These are phyloP conservation scores for Scaptomyza tumidula DNA, from an alignment of 2,888 invertebrate species.

Conservation along the genomic window DNA sequence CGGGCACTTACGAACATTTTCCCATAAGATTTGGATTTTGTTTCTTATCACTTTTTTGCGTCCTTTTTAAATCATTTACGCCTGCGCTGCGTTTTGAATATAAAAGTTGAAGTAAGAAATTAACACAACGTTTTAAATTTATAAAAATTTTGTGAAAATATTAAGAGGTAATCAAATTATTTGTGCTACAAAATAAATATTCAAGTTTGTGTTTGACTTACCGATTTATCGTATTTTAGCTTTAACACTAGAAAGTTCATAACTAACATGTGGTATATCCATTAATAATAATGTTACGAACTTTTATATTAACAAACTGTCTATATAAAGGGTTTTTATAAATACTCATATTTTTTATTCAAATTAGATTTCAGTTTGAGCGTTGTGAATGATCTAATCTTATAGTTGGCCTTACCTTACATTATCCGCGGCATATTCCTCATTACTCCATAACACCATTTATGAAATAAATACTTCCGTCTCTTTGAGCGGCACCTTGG, in stretches of 20 bases:
- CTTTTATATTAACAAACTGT: too few relatives aligned
- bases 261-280: too few relatives aligned
- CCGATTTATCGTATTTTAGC: too few relatives aligned
- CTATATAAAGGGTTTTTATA: too few relatives aligned
- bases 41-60: constrained; percentile 35
- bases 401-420: constrained; percentile 18
- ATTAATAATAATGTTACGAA: too few relatives aligned
- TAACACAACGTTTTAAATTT: too few relatives aligned
- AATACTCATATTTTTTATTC: neutral
- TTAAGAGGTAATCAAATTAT: too few relatives aligned
- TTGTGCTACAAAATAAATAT: too few relatives aligned
- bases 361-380: neutral
- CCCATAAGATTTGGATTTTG: constrained; percentile 53
- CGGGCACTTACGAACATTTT: neutral
- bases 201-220: too few relatives aligned
- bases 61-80: constrained; percentile 52
- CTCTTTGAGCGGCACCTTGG: constrained; percentile 52
- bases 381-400: constrained; percentile 28
- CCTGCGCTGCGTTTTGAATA: neutral
- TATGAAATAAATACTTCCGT: constrained; percentile 80
- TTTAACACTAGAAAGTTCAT: too few relatives aligned
- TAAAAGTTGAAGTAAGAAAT: neutral
- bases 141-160: too few relatives aligned
- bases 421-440: constrained; percentile 43
- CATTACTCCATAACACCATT: constrained; percentile 73